Conservation (phyloP, 2,113 vertebrate species). For the Leucoraja erinaceus region DNA sequence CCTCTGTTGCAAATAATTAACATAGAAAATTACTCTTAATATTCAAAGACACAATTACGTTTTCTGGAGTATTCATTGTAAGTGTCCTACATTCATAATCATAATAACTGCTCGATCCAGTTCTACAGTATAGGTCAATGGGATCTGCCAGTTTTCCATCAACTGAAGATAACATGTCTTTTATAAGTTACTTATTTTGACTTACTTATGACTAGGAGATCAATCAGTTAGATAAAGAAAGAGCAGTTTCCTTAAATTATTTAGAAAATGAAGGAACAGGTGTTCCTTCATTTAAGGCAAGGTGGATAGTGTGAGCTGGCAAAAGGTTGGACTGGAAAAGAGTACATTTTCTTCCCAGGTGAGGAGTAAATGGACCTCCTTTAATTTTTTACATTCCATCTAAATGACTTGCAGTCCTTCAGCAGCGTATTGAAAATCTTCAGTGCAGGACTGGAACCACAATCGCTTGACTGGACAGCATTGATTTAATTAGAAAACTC, state of each 20-base stretch:
- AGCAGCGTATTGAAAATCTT: background rate
- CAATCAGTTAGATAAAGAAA: background rate
- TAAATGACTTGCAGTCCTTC: background rate
- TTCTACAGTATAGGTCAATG: background rate
- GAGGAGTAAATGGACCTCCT: background rate
- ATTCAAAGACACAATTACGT: no score
- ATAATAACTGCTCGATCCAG: background rate
- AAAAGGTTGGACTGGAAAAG: background rate
- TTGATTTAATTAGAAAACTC: conserved; percentile 38
- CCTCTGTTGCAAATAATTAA: background rate
- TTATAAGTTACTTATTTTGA: background rate
- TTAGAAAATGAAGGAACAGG: background rate
- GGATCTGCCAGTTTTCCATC: background rate
- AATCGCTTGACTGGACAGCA: background rate
- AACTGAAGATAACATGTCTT: background rate
- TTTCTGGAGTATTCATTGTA: no score
- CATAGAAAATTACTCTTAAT: background rate
- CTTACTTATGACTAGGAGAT: background rate
- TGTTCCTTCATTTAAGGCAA: no score
- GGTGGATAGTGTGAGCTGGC: background rate
- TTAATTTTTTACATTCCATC: background rate
- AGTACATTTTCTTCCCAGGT: background rate
- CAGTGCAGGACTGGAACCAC: background rate
- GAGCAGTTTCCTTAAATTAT: background rate
- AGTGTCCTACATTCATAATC: background rate